phyloP scores from a whole-genome alignment of 92 coral and sea anemone species.

The Parazoanthus atlanticus region DNA sequence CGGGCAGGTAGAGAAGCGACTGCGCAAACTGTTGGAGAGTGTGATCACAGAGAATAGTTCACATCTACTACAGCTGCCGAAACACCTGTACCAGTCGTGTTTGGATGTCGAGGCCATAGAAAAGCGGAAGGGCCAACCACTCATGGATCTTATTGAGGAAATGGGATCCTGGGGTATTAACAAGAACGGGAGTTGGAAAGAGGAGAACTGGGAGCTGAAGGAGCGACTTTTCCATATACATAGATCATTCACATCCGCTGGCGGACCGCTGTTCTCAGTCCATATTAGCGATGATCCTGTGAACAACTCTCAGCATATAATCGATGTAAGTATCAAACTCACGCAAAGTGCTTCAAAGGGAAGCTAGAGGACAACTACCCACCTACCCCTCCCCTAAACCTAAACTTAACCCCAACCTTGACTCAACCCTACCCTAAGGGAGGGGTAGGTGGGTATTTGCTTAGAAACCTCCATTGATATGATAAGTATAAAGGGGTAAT shows the following conservation, averaged over 20 bases:
- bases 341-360: background rate
- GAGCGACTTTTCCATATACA: constrained; percentile 78
- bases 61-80: constrained; percentile 72
- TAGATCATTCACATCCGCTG: constrained; percentile 85
- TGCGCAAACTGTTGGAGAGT: constrained; percentile 71
- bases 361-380: too few relatives aligned
- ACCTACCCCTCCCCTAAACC: too few relatives aligned
- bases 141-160: constrained; percentile 74
- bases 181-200: constrained; percentile 72
- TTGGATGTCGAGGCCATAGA: constrained; percentile 79
- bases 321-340: constrained; percentile 78
- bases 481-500: background rate
- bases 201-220: constrained; percentile 76
- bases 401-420: too few relatives aligned
- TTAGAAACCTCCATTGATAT: too few relatives aligned
- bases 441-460: too few relatives aligned
- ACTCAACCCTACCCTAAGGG: too few relatives aligned
- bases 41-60: constrained; percentile 51
- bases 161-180: constrained; percentile 79
- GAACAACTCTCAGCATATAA: constrained; percentile 86
- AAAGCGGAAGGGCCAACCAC: constrained; percentile 66
- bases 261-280: constrained; percentile 94
- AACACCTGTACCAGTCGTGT: constrained; percentile 83
- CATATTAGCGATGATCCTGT: constrained; percentile 95
- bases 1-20: constrained; percentile 77